phyloP scores from a whole-genome alignment of 2,113 vertebrate species.

The Phylloscopus whistleri region DNA sequence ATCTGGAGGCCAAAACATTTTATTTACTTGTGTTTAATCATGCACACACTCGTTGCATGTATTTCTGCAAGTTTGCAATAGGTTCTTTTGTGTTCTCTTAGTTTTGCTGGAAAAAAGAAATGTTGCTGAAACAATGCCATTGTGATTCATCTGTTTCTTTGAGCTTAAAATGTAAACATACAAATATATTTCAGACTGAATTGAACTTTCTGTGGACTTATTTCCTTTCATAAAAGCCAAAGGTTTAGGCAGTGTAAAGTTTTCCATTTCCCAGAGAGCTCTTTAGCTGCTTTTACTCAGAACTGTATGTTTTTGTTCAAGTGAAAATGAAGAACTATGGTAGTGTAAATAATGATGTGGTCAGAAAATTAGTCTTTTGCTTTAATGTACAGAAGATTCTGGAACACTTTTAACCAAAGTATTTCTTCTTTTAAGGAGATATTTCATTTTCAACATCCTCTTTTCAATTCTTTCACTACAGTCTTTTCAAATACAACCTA shows the following conservation, averaged over 20 bases:
- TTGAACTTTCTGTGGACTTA: neutral
- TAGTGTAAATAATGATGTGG: neutral
- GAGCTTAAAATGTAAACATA: neutral
- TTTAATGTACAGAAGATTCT: neutral
- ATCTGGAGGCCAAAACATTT: neutral
- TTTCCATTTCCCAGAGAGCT: neutral
- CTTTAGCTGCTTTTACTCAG: neutral
- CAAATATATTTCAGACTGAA: neutral
- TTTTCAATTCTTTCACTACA: neutral
- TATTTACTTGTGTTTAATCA: neutral
- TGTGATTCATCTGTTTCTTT: neutral
- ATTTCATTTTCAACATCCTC: neutral
- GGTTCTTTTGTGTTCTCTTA: neutral
- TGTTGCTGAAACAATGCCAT: neutral
- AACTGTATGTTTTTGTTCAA: neutral
- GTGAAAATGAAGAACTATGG: neutral
- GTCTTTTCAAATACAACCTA: neutral
- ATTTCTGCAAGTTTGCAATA: neutral
- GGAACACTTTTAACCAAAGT: neutral
- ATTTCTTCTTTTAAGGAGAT: neutral
- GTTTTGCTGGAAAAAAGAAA: neutral
- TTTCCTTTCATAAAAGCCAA: neutral
- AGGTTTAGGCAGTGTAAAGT: neutral
- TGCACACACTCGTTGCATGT: neutral
- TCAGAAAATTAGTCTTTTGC: neutral